These are phyloP conservation scores for Aphaenogaster floridana DNA, from an alignment of 1,140 invertebrate genomes.

Conservation along the genomic window DNA sequence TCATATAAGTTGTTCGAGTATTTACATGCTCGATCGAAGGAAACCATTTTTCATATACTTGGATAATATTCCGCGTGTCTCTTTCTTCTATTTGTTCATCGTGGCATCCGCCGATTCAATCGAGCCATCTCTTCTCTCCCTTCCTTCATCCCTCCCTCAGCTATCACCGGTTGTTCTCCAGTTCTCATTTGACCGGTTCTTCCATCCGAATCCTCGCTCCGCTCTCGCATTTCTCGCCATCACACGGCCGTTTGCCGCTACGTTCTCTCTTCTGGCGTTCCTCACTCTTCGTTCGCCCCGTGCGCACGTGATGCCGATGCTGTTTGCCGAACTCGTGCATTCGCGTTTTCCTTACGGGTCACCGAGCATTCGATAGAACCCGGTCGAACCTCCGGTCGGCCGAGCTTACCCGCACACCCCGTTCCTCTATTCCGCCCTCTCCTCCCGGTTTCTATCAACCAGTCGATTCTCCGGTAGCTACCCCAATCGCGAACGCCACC, in stretches of 20 bases:
- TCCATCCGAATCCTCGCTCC: neutral
- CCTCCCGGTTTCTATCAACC: constrained; percentile 61
- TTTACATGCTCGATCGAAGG: neutral
- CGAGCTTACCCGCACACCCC: constrained; percentile 61
- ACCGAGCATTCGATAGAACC: constrained; percentile 79
- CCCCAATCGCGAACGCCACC: constrained; percentile 51
- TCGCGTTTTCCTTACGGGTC: constrained; percentile 83
- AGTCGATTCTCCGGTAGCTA: constrained; percentile 57
- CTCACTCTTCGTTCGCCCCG: constrained; percentile 21
- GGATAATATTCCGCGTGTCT: neutral
- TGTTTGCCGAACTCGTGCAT: constrained; percentile 82
- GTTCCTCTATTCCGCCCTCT: neutral
- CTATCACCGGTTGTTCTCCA: neutral
- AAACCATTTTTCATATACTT: neutral
- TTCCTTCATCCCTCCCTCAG: neutral
- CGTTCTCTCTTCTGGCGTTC: neutral
- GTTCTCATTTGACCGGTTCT: neutral
- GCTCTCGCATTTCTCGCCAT: constrained; percentile 24
- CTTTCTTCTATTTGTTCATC: neutral
- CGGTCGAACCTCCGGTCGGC: constrained; percentile 72
- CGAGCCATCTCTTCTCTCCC: neutral
- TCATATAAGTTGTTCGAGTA: neutral
- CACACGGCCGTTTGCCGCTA: neutral
- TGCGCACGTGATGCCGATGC: constrained; percentile 77
- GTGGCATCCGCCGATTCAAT: neutral